Evolutionary conservation across 1,140 invertebrate genomes (phyloP), one percentile per base, ranked within the genome.

Genomic region (Papilio glaucus): DNA sequence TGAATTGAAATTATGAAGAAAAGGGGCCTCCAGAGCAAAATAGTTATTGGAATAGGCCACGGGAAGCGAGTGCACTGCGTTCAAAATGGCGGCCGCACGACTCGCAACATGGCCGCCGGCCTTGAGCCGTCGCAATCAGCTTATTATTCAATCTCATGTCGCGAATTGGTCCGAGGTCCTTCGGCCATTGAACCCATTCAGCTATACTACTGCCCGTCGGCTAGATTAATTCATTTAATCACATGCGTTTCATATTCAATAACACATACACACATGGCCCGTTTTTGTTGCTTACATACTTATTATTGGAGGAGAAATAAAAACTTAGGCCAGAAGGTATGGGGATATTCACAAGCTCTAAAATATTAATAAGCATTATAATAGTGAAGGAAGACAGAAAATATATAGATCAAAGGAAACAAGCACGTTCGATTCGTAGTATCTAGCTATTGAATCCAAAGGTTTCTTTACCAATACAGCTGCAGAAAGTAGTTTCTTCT

Each of bases 141-240:
- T 91, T 91, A 93, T 91, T 93, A 93, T 93, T 93, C 91, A 93
- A 93, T 93, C 91, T 91, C 88, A 91, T 89, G 89, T 93, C 89
- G 89, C 88, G 89, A 93, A 93, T 93, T 93, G 89, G 91, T 90
- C 83, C 91, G 91, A 91, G 91, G 91, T 88, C 87, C 78, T 76
- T 61, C 81, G 89, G 86, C 80, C 88, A 76, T 84, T 90, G 90
- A 92, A 87, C 89, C 75, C 77, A 81, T 81, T 9, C 18, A 15
- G 33, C 67, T 37, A 15, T 18, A 37, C 37, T 81, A 68, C 70
- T 77, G 75, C 74, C 77, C 72, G 78, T 78, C 74, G 75, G 73
- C 76, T 72, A 79, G 79, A 84, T 82, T 80, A 78, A 75, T 77
- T 80, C 80, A 82, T 75, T 78, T 80, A 77, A 83, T 26, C n/a